Conservation (phyloP, 2,797 vertebrate species). For the Poeciliopsis turneri region DNA sequence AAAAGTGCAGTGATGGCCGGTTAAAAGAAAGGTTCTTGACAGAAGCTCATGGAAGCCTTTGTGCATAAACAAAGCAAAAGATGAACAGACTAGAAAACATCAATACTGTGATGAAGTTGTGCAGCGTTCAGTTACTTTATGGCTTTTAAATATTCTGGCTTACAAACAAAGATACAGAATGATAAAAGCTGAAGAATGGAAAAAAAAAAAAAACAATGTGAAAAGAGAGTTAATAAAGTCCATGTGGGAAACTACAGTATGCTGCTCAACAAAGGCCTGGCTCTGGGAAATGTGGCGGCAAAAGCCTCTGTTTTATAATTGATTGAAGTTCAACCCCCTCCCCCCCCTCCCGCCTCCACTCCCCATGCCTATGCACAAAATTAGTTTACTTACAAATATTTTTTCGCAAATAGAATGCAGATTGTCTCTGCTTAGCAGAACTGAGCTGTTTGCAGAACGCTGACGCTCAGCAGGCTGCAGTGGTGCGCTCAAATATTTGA, state of each 20-base stretch:
- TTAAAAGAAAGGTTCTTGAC: constrained; percentile 19
- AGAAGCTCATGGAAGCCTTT: constrained; percentile 32
- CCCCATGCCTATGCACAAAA: constrained; percentile 52
- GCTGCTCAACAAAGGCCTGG: constrained; percentile 65
- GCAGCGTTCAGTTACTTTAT: constrained; percentile 56
- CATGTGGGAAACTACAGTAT: constrained; percentile 60
- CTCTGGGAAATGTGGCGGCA: constrained; percentile 57
- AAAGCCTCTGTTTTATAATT: constrained; percentile 64
- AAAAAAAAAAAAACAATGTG: constrained; percentile 55
- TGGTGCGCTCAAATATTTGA: constrained; percentile 25
- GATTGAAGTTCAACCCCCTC: constrained; percentile 59
- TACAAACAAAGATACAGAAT: constrained; percentile 67
- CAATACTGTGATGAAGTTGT: constrained; percentile 42
- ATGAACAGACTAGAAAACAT: constrained; percentile 32
- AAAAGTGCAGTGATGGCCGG: constrained; percentile 33
- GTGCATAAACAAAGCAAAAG: constrained; percentile 29
- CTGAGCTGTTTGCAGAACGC: constrained; percentile 37
- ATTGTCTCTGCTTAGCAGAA: constrained; percentile 56
- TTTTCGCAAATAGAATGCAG: constrained; percentile 62
- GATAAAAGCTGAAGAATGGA: constrained; percentile 69
- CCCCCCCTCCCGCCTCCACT: not conserved
- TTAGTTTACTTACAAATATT: constrained; percentile 71
- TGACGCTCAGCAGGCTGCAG: constrained; percentile 48
- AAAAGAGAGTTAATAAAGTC: constrained; percentile 71
- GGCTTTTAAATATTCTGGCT: constrained; percentile 58